Evolutionary conservation across 2,888 invertebrate species (phyloP).

Genomic region (Onchidella celtica): DNA sequence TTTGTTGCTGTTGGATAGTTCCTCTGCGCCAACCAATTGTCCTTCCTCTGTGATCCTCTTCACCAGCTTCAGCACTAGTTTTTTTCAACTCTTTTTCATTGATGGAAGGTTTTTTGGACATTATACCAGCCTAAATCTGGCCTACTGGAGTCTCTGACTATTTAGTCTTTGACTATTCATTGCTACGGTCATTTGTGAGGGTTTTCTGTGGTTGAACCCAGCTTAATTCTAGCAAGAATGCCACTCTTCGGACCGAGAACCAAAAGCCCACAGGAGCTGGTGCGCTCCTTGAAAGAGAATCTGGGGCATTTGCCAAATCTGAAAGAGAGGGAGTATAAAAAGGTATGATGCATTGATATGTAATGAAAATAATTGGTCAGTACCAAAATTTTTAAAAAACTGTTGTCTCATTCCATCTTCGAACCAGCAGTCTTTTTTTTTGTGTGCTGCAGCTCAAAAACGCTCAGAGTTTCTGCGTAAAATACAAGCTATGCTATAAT

Average conservation of each 20-base stretch:
- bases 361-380: neutral
- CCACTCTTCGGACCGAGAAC: slow-evolving; percentile 96
- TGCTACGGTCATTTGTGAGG: neutral
- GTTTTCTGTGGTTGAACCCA: neutral
- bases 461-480: too few relatives aligned
- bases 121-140: neutral
- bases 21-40: too few relatives aligned
- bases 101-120: neutral
- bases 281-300: slow-evolving; percentile 94
- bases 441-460: too few relatives aligned
- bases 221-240: slow-evolving; percentile 59
- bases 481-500: too few relatives aligned
- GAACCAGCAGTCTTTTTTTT: too few relatives aligned
- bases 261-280: slow-evolving; percentile 98
- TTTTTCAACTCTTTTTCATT: neutral
- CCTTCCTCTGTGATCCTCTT: too few relatives aligned
- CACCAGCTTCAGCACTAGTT: neutral
- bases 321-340: slow-evolving; percentile 62
- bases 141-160: neutral
- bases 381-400: neutral
- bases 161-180: neutral
- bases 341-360: slow-evolving; percentile 18
- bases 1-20: too few relatives aligned
- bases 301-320: slow-evolving; percentile 62
- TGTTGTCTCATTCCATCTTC: too few relatives aligned